Base-by-base conservation (phyloP, 2,888 invertebrate species). In the Calameuta filiformis region DNA sequence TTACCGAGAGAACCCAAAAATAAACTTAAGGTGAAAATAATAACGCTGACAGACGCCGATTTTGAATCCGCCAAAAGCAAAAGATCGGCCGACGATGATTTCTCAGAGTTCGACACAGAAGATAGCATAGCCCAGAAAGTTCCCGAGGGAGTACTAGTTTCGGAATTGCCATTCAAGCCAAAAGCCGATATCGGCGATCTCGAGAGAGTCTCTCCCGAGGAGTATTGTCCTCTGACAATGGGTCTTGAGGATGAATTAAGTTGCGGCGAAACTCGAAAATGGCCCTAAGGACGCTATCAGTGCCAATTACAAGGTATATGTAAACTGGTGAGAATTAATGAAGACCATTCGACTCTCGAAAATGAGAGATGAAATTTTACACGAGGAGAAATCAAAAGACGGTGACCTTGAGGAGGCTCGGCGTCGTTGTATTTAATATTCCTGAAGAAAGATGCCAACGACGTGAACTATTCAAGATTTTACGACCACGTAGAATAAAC, bases 161-260 rank as follows among this genome's bases (percentile, higher is more conserved):
- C 86, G 2, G 82, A 89, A 78, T 78, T 91, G 75, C 88, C 89
- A 30, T 91, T 86, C 79, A 90, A 88, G 76, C 91, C 91, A 1
- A 87, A 80, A 76, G 85, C 87, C 40, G 90, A 91, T 79, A 85
- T 91, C 79, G 89, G 89, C 37, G 83, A 87, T 79, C 82, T 91
- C 37, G 88, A 89, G 73, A 87, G 87, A 77, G 83, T 91, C 40
- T 86, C 85, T 11, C 86, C 84, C 34, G 91, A 91, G 3, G 91
- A 91, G 80, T 91, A 87, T 77, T 91, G 91, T 80, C 91, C 91
- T 23, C 78, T 91, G 81, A 88, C 84, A 68, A 23, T 56, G 23
- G 40, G 11, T 6, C 82, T 88, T 73, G 90, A 90, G 12, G 89
- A 91, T 68, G 90, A 90, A 78, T 79, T 76, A 23, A 83, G 86